Evolutionary conservation across 2,888 invertebrate species (phyloP), one percentile per base, ranked within the genome.

Genomic region (Hedychridium roseum): DNA sequence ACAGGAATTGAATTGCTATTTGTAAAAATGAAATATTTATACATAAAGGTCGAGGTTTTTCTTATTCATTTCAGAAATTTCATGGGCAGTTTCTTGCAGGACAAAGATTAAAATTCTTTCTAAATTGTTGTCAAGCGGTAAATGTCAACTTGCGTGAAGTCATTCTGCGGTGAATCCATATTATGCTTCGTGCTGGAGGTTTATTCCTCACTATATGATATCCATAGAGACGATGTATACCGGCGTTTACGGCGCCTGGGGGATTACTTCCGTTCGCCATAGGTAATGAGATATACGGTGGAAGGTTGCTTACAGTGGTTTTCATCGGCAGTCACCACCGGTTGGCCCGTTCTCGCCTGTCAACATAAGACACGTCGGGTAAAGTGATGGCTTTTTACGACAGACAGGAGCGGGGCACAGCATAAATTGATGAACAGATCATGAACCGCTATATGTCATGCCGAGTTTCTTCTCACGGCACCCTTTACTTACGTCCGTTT

Each of bases 291-390:
- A 76, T 51, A 58, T 62, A 50, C 57, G 70, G 43, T 70, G 72
- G 48, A 65, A 71, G 4, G 68, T 74, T 11, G 43, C 77, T 30
- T 83, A 81, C 62, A 71, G 81, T 43, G 72, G 80, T 4, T 66
- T 80, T 27, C 72, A 74, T 44, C 66, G 82, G 44, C 79, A 1
- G 30, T 79, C 1, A 77, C 80, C 6, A 57, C 83, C 1, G 73
- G 72, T 17, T 83, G 83, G 83, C 73, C 83, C 11, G 73, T 83
- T 21, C 79, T 80, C 62, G 79, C 80, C 44, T 84, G 83, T 60
- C 73, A n/a, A 76, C 16, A 74, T 75, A 37, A 82, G 82, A 32
- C 75, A 80, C 64, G 83, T 82, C 65, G 80, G 80, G 78, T 56
- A 64, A 54, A 11, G 28, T 14, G 11, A 4, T 3, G 28, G 28